phyloP scores from a whole-genome alignment of 1,140 invertebrate species.

The Trinorchestia longiramus region DNA sequence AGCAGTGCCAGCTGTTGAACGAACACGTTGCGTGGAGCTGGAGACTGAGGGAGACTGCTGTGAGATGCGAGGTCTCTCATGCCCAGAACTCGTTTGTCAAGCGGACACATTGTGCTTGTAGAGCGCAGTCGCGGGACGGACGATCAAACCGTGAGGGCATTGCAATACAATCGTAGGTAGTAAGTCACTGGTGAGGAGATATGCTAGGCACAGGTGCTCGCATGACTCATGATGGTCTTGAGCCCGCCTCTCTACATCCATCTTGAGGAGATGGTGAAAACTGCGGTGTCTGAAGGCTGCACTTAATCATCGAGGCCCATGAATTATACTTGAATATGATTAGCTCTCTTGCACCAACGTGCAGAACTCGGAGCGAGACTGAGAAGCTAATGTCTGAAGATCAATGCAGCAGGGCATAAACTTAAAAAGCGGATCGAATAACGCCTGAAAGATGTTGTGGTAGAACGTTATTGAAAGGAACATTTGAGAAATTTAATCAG shows the following conservation, averaged over 20 bases:
- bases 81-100: background rate
- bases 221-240: background rate
- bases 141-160: constrained; percentile 5
- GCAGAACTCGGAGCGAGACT: background rate
- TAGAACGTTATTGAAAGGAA: background rate
- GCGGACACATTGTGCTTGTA: background rate
- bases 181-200: background rate
- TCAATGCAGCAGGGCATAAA: background rate
- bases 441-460: background rate
- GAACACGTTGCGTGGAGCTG: background rate
- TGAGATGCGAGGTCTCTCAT: background rate
- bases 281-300: constrained; percentile 1
- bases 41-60: background rate
- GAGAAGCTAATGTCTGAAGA: background rate
- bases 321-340: constrained; percentile 54
- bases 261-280: constrained; percentile 13
- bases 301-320: constrained; percentile 36
- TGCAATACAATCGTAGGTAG: background rate
- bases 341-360: background rate
- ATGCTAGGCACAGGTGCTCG: background rate
- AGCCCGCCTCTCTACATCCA: constrained; percentile 1
- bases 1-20: background rate
- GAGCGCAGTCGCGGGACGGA: background rate
- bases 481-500: background rate
- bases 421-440: background rate